Conservation (phyloP, 2,888 invertebrate genomes). For the Ptilodon capucinus region DNA sequence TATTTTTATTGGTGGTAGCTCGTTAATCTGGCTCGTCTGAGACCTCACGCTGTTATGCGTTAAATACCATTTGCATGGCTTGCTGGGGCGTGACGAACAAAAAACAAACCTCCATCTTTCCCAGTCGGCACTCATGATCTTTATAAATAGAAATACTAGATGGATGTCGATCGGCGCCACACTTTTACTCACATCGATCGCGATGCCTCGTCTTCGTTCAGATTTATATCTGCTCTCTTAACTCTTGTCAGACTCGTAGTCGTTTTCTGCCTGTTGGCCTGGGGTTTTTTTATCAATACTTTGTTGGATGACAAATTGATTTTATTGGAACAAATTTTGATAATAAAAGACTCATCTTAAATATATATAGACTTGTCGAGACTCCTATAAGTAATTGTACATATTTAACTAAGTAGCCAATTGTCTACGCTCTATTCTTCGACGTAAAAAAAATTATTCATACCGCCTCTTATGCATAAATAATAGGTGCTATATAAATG, state of each 20-base stretch:
- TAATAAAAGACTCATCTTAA: too few species aligned
- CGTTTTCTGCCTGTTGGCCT: slow-evolving; percentile 7
- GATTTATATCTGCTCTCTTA: slow-evolving; percentile 61
- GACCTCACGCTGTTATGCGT: slow-evolving; percentile 60
- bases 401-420: too few species aligned
- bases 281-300: slow-evolving; percentile 1
- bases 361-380: too few species aligned
- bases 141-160: slow-evolving; percentile 60
- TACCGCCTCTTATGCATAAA: not conserved
- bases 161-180: slow-evolving; percentile 66
- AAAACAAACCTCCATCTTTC: slow-evolving; percentile 33
- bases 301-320: not conserved
- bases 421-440: too few species aligned
- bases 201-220: slow-evolving; percentile 54
- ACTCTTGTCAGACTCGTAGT: slow-evolving; percentile 41
- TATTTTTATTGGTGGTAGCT: slow-evolving; percentile 58
- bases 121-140: slow-evolving; percentile 59
- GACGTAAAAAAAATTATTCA: not conserved
- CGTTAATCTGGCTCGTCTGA: slow-evolving; percentile 54
- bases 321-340: too few species aligned
- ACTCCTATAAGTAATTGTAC: too few species aligned
- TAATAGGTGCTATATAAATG: slow-evolving; percentile 4
- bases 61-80: slow-evolving; percentile 67
- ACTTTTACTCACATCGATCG: slow-evolving; percentile 69
- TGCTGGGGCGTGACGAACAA: slow-evolving; percentile 48